Conservation (phyloP, 1,140 invertebrate genomes). For the Drosophila azteca region DNA sequence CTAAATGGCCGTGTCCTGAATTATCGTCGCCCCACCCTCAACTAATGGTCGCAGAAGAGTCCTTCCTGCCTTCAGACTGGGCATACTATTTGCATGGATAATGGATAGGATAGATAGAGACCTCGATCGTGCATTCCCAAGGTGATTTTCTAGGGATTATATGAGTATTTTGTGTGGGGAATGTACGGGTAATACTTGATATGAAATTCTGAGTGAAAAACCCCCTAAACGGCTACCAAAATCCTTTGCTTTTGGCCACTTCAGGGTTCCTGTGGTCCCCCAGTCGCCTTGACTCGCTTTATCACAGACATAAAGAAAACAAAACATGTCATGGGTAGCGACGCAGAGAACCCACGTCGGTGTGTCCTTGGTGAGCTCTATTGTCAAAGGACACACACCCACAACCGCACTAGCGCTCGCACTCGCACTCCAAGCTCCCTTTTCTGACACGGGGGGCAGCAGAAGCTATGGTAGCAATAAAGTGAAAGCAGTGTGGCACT, state of each 20-base stretch:
- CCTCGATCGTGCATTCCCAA: background rate
- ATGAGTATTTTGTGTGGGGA: too few species aligned
- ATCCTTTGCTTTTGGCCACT: conserved; percentile 18
- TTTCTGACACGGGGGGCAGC: background rate
- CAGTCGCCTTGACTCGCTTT: conserved; percentile 51
- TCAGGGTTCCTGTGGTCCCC: conserved; percentile 25
- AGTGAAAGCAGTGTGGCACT: conserved; percentile 50
- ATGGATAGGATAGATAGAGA: conserved; percentile 17
- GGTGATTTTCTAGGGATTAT: background rate
- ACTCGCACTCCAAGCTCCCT: too few species aligned
- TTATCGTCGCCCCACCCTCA: conserved; percentile 47
- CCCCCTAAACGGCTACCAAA: conserved; percentile 24
- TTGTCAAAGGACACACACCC: conserved; percentile 62
- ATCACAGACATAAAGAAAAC: conserved; percentile 57
- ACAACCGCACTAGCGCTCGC: background rate
- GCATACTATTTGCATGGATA: conserved; percentile 11
- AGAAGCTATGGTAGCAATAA: conserved; percentile 67
- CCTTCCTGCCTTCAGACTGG: conserved; percentile 2
- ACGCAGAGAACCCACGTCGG: conserved; percentile 10
- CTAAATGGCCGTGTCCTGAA: conserved; percentile 68
- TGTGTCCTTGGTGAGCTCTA: conserved; percentile 59
- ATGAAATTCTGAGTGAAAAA: background rate
- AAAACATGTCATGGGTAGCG: conserved; percentile 39
- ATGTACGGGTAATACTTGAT: background rate
- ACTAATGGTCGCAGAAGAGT: conserved; percentile 29